Evolutionary conservation across 1,140 invertebrate genomes (phyloP), one percentile per base, ranked within the genome.

Genomic region (Drosophila serrata): DNA sequence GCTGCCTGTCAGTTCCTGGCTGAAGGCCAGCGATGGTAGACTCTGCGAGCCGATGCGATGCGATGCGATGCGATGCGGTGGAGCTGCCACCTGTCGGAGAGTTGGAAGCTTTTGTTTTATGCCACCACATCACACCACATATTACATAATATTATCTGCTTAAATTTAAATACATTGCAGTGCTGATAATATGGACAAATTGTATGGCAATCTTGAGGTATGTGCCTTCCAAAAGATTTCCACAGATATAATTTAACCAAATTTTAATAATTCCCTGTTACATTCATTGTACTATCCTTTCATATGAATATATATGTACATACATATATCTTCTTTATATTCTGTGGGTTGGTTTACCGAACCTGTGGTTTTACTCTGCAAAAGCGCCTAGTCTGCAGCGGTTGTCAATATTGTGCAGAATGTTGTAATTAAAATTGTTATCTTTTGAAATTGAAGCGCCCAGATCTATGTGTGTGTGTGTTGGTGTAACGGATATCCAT

Each of bases 361-460:
- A 19, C 42, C 6, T 24, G 53, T 17, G 29, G 55, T 51, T 33
- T 51, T 51, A 22, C 55, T 12, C 31, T 59, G n/a, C 13, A 37
- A 29, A 46, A 57, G 53, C 46, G 72, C 27, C 33, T 40, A 65
- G 51, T 40, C 60, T 75, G 60, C 55, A 67, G 43, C n/a, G 70
- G 63, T 49, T 57, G 56, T 42, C 75, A 79, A 79, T 82, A 72
- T 62, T 39, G 33, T 62, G 42, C 57, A 70, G 82, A 82, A 75
- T 78, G 51, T 64, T 81, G 61, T 87, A 86, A 86, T 86, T 86
- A 82, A 86, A 79, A 81, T 81, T 59, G 64, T 86, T 86, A 86
- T 78, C 68, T 70, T 81, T 78, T 49, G 61, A 74, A 75, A 75
- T 70, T 53, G 59, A 79, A 79, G 76, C 51, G 57, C 48, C 17